These are phyloP conservation scores for Kryptolebias ocellatus DNA, from an alignment of 2,797 vertebrate genomes.

Conservation along the genomic window DNA sequence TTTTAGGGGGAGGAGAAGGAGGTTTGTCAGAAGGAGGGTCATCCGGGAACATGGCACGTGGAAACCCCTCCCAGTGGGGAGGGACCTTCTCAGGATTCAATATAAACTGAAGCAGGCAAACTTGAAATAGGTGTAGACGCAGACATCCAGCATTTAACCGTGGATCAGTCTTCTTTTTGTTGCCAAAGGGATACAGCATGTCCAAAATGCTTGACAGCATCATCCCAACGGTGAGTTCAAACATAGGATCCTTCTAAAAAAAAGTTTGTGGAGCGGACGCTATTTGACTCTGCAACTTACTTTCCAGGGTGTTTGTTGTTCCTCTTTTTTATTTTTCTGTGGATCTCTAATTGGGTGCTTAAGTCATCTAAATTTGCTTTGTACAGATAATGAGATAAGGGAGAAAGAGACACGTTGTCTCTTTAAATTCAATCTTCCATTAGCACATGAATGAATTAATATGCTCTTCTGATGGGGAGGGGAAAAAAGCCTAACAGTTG, in stretches of 20 bases:
- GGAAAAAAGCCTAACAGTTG: not conserved
- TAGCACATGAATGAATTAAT: not conserved
- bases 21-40: conserved; percentile 45
- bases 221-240: conserved; percentile 73
- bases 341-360: not conserved
- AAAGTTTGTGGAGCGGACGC: no score
- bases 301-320: conserved; percentile 6
- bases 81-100: not conserved
- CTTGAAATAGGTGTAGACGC: conserved; percentile 35
- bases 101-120: not conserved
- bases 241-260: not conserved
- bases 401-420: conserved; percentile 19
- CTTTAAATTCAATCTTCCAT: conserved; percentile 2
- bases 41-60: conserved; percentile 67
- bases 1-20: conserved; percentile 5
- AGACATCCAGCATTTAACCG: conserved; percentile 34
- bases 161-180: conserved; percentile 48
- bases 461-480: not conserved
- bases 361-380: not conserved
- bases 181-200: conserved; percentile 76
- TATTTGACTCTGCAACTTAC: not conserved
- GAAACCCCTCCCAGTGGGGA: conserved; percentile 62
- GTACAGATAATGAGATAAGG: conserved; percentile 25
- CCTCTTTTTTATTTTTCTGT: not conserved
- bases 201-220: conserved; percentile 81